Base-by-base conservation (phyloP, 2,113 vertebrate species). In the Etheostoma spectabile region DNA sequence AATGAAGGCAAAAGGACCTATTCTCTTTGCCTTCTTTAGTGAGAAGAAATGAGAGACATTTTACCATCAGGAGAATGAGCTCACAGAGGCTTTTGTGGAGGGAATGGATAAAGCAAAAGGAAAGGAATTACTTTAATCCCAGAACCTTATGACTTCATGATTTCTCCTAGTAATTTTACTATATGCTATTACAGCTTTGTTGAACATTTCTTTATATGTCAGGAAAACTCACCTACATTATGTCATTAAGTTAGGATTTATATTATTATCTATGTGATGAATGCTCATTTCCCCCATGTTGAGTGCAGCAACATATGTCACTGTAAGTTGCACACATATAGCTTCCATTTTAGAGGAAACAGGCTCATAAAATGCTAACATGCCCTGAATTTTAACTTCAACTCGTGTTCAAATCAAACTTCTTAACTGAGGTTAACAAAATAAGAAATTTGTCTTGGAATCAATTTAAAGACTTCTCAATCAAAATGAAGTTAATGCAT, bases 1-100 rank as follows among this genome's bases (percentile, higher is more conserved):
- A 95, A 93, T 91, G 91, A 86, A 89, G 86, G 88, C 85, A 87
- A 86, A 86, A 85, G 74, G 84, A 91, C 83, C 80, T 79, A 61
- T 90, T 93, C 77, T 81, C 71, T 83, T 90, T 86, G 67, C 66
- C 56, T 80, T 66, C 67, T 76, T 66, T 75, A 55, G 79, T 56
- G 80, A 86, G 78, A 79, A 91, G 83, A 88, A 87, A 83, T 83
- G 56, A 81, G 71, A 82, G 78, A 66, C 77, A 71, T 89, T 88
- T 84, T 60, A 82, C 78, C 33, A 63, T 77, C 75, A 38, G 69
- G 49, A 46, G 52, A 30, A 45, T 68, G 69, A 74, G 81, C 52
- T 88, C 67, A 57, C 38, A 42, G 11, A 66, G 33, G 38, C 66
- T 74, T 70, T 74, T 79, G 30, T 82, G 22, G 52, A 48, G 35